Evolutionary conservation across 1,140 invertebrate genomes (phyloP).

Genomic region (Holcopasites calliopsidis): DNA sequence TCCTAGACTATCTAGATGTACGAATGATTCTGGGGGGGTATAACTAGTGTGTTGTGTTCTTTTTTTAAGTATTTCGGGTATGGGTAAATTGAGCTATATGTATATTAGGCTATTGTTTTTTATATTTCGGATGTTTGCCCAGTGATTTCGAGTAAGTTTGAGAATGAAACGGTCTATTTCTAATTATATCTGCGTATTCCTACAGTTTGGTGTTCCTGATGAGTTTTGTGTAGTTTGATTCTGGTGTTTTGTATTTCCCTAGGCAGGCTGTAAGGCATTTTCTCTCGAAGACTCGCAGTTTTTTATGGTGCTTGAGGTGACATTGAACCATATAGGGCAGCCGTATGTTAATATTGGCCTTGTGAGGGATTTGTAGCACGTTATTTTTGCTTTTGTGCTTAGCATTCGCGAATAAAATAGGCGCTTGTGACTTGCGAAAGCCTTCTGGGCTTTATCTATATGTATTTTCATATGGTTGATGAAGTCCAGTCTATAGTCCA

Average conservation of each 20-base stretch:
- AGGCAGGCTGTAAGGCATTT: conserved; percentile 49
- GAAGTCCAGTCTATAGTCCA: neutral
- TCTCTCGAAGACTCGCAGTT: conserved; percentile 46
- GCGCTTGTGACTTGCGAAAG: neutral
- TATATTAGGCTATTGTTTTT: conserved; percentile 27
- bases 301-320: conserved; percentile 18
- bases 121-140: conserved; percentile 10
- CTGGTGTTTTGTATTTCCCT: too few relatives aligned
- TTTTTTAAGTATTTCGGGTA: neutral
- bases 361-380: neutral
- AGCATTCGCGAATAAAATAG: conserved; percentile 49
- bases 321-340: neutral
- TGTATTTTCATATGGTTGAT: neutral
- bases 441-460: conserved; percentile 40
- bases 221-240: too few relatives aligned
- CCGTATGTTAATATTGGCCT: neutral
- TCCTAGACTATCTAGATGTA: neutral
- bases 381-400: conserved; percentile 11
- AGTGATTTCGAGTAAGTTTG: conserved; percentile 43
- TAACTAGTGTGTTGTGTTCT: neutral
- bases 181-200: conserved; percentile 11
- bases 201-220: conserved; percentile 26
- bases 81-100: conserved; percentile 6
- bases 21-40: neutral
- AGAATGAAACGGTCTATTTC: conserved; percentile 42